Evolutionary conservation across 2,888 invertebrate genomes (phyloP), one percentile per base, ranked within the genome.

Genomic region (Synanthedon myopaeformis): DNA sequence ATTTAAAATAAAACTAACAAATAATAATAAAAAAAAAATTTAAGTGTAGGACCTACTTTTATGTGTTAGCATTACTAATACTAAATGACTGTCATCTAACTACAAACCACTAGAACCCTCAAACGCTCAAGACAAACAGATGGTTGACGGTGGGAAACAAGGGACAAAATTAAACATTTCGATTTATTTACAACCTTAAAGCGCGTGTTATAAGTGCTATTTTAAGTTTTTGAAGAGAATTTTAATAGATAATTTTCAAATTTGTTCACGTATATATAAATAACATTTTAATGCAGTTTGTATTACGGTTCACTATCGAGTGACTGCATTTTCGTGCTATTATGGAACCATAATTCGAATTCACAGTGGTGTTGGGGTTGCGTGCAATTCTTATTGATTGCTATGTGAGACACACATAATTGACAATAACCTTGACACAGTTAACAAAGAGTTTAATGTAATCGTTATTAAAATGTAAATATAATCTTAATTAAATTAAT

Each of bases 51-150:
- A 42, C 42, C 13, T 42, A 42, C 42, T 10, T 42, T n/a, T 35
- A 35, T 8, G 8, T 35, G 13, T 13, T 45, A 45, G 6, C 45
- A 45, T n/a, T 13, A 13, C 13, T 66, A 66, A 64, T 62, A 65
- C 76, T 78, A 81, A 82, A 83, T 82, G 3, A 23, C 23, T 23
- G 82, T 81, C 75, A 76, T 68, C 72, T 60, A 61, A 61, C 72
- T 67, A 64, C 57, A 55, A 53, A 14, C 17, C 54, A 61, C 72
- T 67, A 64, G 57, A 55, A 53, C 41, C 17, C 54, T 56, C 56
- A 61, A 58, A 66, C 71, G 72, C 70, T 74, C 67, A 71, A 72
- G 72, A 72, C 64, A 72, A 79, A 77, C 82, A 81, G 79, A 82
- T 81, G 82, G 69, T 69, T 42, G 58, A 51, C 51, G 64, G 58